A percentile compares a stretch with the other conserved stretches of the same genome.
These are phyloP conservation scores for Penaeus indicus DNA, from an alignment of 1,140 invertebrate species.

Conservation along the genomic window DNA sequence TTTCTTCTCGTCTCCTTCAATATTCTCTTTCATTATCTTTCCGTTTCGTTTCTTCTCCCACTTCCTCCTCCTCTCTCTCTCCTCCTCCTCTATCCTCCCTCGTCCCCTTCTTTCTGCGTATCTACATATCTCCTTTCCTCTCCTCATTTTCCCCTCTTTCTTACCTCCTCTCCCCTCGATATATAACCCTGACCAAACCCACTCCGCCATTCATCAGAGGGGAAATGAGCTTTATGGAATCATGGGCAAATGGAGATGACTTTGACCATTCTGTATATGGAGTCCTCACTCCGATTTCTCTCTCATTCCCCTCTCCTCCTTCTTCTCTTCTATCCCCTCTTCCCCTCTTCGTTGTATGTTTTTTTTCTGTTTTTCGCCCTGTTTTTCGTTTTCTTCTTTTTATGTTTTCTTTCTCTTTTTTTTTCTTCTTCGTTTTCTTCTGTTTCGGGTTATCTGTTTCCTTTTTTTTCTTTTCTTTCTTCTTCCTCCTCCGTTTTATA, in stretches of 20 bases:
- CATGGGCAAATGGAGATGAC: too few relatives aligned
- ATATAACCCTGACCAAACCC: too few relatives aligned
- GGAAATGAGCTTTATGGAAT: too few relatives aligned
- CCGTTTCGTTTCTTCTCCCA: too few relatives aligned
- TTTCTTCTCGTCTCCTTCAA: background rate
- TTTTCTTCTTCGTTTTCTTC: background rate
- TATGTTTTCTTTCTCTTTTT: background rate
- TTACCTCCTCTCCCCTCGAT: background rate
- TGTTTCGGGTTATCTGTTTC: background rate
- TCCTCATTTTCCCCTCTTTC: conserved; percentile 29
- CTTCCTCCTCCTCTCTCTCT: background rate
- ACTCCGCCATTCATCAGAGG: too few relatives aligned
- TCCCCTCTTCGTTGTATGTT: too few relatives aligned
- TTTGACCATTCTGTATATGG: background rate
- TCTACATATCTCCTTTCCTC: conserved; percentile 17
- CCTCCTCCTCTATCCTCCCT: background rate
- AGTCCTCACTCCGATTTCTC: background rate
- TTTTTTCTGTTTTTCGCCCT: too few relatives aligned
- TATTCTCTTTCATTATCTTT: too few relatives aligned
- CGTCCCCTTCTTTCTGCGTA: background rate
- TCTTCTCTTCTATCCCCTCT: background rate
- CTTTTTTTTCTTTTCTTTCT: background rate
- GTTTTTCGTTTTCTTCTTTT: too few relatives aligned
- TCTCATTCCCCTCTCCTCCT: background rate
- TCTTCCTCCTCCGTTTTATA: background rate